Evolutionary conservation across 2,113 vertebrate genomes (phyloP).

Genomic region (Bombycilla garrulus): DNA sequence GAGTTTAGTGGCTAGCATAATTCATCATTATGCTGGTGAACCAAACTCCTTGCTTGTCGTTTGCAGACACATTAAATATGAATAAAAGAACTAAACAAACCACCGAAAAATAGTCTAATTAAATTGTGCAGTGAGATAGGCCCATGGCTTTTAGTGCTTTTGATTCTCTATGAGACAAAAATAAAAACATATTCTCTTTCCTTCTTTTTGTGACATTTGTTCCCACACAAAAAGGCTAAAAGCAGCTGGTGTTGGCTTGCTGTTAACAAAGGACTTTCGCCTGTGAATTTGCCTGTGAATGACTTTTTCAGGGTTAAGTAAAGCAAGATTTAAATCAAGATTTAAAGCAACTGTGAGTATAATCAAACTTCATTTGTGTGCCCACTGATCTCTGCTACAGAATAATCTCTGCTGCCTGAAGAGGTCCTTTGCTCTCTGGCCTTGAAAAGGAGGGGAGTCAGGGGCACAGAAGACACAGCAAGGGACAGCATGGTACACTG

Average conservation of each 20-base stretch:
- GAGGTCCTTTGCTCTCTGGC: not conserved
- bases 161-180: slow-evolving; percentile 54
- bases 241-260: not conserved
- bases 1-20: slow-evolving; percentile 52
- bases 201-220: slow-evolving; percentile 2
- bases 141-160: slow-evolving; percentile 60
- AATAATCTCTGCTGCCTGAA: not conserved
- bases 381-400: not conserved
- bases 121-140: slow-evolving; percentile 50
- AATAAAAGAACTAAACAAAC: slow-evolving; percentile 75
- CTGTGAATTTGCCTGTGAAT: not conserved
- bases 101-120: slow-evolving; percentile 78
- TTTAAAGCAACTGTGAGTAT: not conserved
- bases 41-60: slow-evolving; percentile 56
- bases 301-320: not conserved
- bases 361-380: not conserved
- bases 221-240: slow-evolving; percentile 31
- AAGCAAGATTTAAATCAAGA: not conserved
- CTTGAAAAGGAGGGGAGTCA: not conserved
- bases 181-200: not conserved
- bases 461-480: no score
- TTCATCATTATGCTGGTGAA: slow-evolving; percentile 67
- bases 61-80: slow-evolving; percentile 77
- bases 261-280: not conserved
- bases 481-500: rapidly evolving